phyloP scores from a whole-genome alignment of 2,888 invertebrate genomes.

The Deroplatys truncata region DNA sequence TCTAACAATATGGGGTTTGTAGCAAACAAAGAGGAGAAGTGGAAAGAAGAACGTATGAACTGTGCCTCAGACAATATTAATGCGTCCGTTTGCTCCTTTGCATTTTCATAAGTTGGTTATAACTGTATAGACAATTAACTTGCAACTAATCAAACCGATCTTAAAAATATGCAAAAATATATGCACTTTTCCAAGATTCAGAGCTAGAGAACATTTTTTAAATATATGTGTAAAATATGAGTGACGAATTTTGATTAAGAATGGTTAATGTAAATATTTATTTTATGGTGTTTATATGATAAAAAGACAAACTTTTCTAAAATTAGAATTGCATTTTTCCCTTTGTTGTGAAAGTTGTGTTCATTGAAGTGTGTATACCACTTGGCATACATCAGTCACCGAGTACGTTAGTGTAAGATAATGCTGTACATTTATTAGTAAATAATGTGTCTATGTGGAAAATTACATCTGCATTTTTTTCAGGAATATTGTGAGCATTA shows the following conservation, averaged over 20 bases:
- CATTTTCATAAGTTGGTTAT: neutral
- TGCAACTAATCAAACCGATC: neutral
- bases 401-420: neutral
- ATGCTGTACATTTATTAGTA: neutral
- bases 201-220: neutral
- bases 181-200: neutral
- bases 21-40: neutral
- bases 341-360: neutral
- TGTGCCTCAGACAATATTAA: neutral
- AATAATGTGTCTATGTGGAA: neutral
- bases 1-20: too few species aligned
- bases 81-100: neutral
- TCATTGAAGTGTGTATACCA: neutral
- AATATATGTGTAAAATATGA: conserved; percentile 10
- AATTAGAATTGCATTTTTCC: neutral
- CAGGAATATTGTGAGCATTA: neutral
- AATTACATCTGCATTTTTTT: neutral
- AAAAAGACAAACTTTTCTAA: neutral
- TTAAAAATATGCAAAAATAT: neutral
- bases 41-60: neutral
- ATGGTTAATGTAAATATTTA: conserved; percentile 22
- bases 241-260: neutral
- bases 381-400: neutral
- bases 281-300: conserved; percentile 21
- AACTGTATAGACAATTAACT: neutral